Evolutionary conservation across 2,797 vertebrate genomes (phyloP), one percentile per base, ranked within the genome.

Genomic region (Netta rufina): DNA sequence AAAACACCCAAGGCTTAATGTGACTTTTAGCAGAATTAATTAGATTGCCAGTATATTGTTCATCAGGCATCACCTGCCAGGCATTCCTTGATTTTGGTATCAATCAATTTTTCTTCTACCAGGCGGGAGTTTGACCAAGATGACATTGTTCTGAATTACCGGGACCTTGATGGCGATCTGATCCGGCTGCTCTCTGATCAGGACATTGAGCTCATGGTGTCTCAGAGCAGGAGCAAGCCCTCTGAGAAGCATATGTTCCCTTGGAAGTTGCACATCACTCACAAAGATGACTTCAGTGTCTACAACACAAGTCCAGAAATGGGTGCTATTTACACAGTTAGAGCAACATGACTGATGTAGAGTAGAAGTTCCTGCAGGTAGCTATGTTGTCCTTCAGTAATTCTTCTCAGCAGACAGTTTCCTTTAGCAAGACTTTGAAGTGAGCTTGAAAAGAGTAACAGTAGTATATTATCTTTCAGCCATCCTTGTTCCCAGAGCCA

Each of bases 221-320:
- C 30, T 71, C 98, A 98, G 96, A 97, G 98, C 96, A 97, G 84
- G 53, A 87, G 38, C 0, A 78, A 74, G 33, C 96, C 96, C 19
- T 72, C 93, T 51, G 95, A 94, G 93, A 97, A 97, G 39, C 96
- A 81, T 25, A 97, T 98, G 79, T 99, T 98, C 87, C 96, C 98
- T 6, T 99, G 99, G 99, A 98, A 99, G 90, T 94, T 99, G 79
- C 97, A 99, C 3, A 92, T 99, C 82, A 99, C 98, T 69, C 90
- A 97, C 91, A 67, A 96, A 84, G 98, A 98, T 16, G 98, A 99
- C 94, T 92, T 99, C 36, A 96, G 94, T 2, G 98, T 99, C 84
- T 99, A 99, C 95, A 98, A 97, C 93, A 97, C 96, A 0, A 97
- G 97, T 43, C 96, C 97, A 64, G 87, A 10, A 79, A n/a, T 21